phyloP scores from a whole-genome alignment of 2,888 invertebrate species.

The Scaptomyza polygonia region DNA sequence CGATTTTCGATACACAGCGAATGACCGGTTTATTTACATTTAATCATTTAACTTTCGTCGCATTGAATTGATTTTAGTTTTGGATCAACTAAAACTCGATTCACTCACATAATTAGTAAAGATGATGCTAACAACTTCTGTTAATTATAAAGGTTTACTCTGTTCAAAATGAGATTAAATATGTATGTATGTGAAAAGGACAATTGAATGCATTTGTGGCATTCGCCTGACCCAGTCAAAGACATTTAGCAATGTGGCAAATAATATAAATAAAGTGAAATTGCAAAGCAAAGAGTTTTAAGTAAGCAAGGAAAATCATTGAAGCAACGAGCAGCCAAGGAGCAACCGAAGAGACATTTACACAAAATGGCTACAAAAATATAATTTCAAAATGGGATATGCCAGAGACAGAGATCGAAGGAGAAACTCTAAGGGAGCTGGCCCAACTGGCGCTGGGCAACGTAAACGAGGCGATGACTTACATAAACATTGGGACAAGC shows the following conservation, averaged over 20 bases:
- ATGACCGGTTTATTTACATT: slow-evolving; percentile 35
- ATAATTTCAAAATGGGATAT: slow-evolving; percentile 75
- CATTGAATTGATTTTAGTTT: too few species aligned
- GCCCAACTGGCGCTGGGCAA: slow-evolving; percentile 45
- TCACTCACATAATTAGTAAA: slow-evolving; percentile 50
- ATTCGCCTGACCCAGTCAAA: slow-evolving; percentile 50
- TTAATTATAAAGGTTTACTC: slow-evolving; percentile 18
- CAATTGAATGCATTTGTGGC: slow-evolving; percentile 58
- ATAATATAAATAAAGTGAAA: slow-evolving; percentile 79
- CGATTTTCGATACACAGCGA: slow-evolving; percentile 6
- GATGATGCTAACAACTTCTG: slow-evolving; percentile 5
- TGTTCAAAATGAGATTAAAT: slow-evolving; percentile 24
- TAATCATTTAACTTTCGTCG: slow-evolving; percentile 2
- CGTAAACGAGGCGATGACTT: slow-evolving; percentile 78
- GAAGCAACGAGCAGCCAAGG: slow-evolving; percentile 38
- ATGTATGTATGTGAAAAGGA: slow-evolving; percentile 19
- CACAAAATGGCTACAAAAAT: slow-evolving; percentile 70
- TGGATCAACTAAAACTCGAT: slow-evolving; percentile 11
- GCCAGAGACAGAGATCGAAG: slow-evolving; percentile 28
- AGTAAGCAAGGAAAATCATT: slow-evolving; percentile 69
- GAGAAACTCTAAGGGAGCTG: background rate
- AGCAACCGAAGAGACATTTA: slow-evolving; percentile 56
- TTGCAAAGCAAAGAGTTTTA: slow-evolving; percentile 75
- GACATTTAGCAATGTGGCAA: slow-evolving; percentile 65
- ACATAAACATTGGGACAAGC: slow-evolving; percentile 79